A percentile compares a stretch with the other conserved stretches of the same genome.
Conservation (phyloP, 2,888 invertebrate species). For the Ypsolopha scabrella region DNA sequence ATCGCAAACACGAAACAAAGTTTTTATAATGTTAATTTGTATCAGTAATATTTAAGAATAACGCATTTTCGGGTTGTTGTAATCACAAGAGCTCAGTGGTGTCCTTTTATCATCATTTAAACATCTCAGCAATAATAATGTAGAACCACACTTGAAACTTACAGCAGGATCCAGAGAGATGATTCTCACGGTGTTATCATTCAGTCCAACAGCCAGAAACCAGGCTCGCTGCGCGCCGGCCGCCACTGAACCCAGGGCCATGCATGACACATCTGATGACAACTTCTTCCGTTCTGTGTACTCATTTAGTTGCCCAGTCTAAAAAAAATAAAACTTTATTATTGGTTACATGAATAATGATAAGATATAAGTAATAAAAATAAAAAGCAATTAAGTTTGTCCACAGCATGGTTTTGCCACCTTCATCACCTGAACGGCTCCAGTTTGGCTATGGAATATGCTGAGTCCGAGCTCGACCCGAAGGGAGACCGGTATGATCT, state of each 20-base stretch:
- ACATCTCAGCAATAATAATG: neutral
- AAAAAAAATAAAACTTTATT: constrained; percentile 23
- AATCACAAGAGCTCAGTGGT: constrained; percentile 64
- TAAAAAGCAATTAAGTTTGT: constrained; percentile 41
- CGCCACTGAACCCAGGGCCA: constrained; percentile 97
- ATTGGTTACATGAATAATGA: constrained; percentile 11
- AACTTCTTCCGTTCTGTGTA: constrained; percentile 97
- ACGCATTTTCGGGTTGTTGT: constrained; percentile 63
- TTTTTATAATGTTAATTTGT: neutral
- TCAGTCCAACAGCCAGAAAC: constrained; percentile 95
- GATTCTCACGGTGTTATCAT: constrained; percentile 97
- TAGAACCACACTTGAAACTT: constrained; percentile 26
- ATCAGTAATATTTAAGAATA: constrained; percentile 39
- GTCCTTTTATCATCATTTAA: constrained; percentile 64
- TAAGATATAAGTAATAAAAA: constrained; percentile 4
- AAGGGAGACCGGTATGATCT: constrained; percentile 67
- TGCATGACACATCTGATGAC: constrained; percentile 97
- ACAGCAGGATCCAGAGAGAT: constrained; percentile 95
- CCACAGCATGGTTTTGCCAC: constrained; percentile 78
- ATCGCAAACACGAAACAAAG: neutral
- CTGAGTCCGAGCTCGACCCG: constrained; percentile 68
- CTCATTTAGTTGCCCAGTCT: constrained; percentile 98
- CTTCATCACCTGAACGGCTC: constrained; percentile 76
- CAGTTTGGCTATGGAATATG: constrained; percentile 83
- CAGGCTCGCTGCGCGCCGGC: constrained; percentile 94